Evolutionary conservation across 2,797 vertebrate genomes (phyloP).

Genomic region (Coilia nasus): DNA sequence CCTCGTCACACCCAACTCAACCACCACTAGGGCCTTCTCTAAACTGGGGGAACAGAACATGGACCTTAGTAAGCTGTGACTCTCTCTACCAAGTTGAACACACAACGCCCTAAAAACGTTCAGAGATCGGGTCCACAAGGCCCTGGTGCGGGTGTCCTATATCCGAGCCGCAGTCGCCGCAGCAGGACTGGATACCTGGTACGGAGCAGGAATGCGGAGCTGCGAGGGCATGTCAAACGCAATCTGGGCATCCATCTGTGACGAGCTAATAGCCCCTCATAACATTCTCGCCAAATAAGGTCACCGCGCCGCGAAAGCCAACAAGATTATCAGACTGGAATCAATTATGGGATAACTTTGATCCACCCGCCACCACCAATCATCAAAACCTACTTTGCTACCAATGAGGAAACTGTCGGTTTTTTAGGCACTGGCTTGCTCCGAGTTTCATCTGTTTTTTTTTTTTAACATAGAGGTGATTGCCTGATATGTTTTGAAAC

Average conservation of each 20-base stretch:
- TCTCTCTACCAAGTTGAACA: not conserved
- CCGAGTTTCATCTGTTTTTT: not conserved
- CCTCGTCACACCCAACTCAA: not conserved
- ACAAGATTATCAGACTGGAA: constrained; percentile 77
- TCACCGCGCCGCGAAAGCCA: constrained; percentile 66
- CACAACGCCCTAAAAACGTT: not conserved
- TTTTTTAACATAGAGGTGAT: not conserved
- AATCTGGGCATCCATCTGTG: constrained; percentile 53
- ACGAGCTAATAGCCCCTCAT: constrained; percentile 51
- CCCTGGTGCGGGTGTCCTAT: not conserved
- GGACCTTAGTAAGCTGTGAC: too few species aligned
- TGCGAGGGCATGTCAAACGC: constrained; percentile 52
- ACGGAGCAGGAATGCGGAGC: constrained; percentile 53
- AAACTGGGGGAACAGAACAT: not conserved
- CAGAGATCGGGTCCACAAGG: not conserved
- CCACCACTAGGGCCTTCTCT: not conserved
- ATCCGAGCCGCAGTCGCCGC: not conserved
- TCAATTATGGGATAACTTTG: constrained; percentile 77
- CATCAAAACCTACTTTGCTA: constrained; percentile 62
- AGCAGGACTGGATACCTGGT: constrained; percentile 51
- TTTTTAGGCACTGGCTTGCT: constrained; percentile 2
- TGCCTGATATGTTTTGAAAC: not conserved
- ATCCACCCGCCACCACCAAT: constrained; percentile 71
- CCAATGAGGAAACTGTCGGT: constrained; percentile 43
- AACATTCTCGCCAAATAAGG: constrained; percentile 58